Conservation (phyloP, 2,888 invertebrate species). For the Aromia moschata region DNA sequence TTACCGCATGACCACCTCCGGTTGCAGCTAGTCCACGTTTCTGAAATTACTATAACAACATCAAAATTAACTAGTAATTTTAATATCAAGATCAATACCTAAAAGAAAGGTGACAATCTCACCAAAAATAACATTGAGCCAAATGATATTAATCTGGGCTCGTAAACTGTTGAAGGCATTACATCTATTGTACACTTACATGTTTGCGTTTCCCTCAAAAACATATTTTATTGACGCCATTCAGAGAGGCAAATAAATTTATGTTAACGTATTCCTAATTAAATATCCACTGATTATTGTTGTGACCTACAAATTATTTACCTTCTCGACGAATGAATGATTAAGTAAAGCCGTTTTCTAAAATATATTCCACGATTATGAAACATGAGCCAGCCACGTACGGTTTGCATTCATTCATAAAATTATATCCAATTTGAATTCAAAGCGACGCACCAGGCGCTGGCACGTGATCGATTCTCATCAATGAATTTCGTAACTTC, state of each 20-base stretch:
- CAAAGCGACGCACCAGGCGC: slow-evolving; percentile 42
- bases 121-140: too few relatives aligned
- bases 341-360: slow-evolving; percentile 29
- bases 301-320: slow-evolving; percentile 20
- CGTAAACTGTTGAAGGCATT: too few relatives aligned
- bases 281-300: slow-evolving; percentile 9
- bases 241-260: neutral
- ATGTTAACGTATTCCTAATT: slow-evolving; percentile 15
- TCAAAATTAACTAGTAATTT: too few relatives aligned
- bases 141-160: too few relatives aligned
- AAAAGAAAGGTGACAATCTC: too few relatives aligned
- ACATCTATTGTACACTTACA: too few relatives aligned
- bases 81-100: too few relatives aligned
- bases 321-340: slow-evolving; percentile 17
- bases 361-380: slow-evolving; percentile 41
- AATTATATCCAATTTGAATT: slow-evolving; percentile 55
- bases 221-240: neutral
- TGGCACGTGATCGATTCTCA: slow-evolving; percentile 56
- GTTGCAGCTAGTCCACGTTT: too few relatives aligned
- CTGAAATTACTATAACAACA: too few relatives aligned
- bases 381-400: slow-evolving; percentile 44
- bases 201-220: too few relatives aligned
- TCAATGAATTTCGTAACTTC: slow-evolving; percentile 51
- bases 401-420: slow-evolving; percentile 55
- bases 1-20: too few relatives aligned